Evolutionary conservation across 1,140 invertebrate genomes (phyloP), one percentile per base, ranked within the genome.

Genomic region (Mycetomoellerius zeteki): DNA sequence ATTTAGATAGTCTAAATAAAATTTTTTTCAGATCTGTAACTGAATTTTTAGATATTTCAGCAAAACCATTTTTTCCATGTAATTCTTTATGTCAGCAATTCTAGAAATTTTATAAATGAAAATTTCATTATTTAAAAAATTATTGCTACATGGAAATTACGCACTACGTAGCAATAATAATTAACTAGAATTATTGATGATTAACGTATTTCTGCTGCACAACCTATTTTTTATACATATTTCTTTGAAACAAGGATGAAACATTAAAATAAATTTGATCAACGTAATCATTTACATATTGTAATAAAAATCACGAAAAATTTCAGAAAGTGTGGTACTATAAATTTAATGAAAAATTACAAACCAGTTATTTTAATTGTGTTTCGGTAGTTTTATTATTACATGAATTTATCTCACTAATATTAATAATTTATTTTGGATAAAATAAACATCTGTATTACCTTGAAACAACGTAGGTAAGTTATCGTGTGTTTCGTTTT

Each of bases 401-500:
- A 19, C 21, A 19, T 6, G 33, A 77, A 77, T 77, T 50, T 27
- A 21, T 12, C n/a, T 37, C 19, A 65, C 54, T 16, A 16, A n/a
- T 37, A 65, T 10, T 30, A 50, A 30, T 56, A 47, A 10, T 43
- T 10, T 24, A 56, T 47, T 54, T n/a, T 0, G 24, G 10, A 3
- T 4, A 27, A 33, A 62, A 71, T 33, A 62, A 80, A 75, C 52
- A 52, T 58, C n/a, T 50, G 19, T 43, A 14, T 80, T 80, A 73
- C 64, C 56, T 56, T 47, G 52, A 69, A 27, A 6, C 19, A 37
- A 72, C n/a, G 33, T 62, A 76, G 30, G 37, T 43, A 81, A 43
- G 10, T 43, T 67, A 77, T 27, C 10, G 24, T 47, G 30, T 78
- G 21, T 75, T 86, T 50, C 33, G 87, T 87, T 87, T 86, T 37